A percentile compares a stretch with the other conserved stretches of the same genome.
Conservation (phyloP, 2,888 invertebrate genomes). For the Euproctis similis region DNA sequence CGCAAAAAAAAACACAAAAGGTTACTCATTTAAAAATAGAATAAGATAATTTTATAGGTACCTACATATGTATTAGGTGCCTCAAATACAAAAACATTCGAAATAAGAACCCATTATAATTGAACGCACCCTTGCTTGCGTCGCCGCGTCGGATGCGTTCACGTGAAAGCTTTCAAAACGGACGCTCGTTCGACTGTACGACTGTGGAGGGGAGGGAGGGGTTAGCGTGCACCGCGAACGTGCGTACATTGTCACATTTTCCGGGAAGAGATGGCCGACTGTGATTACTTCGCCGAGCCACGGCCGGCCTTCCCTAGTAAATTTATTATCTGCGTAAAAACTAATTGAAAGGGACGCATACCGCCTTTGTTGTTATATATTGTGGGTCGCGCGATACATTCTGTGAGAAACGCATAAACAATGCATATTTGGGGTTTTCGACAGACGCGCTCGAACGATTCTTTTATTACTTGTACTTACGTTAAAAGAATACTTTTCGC, state of each 20-base stretch:
- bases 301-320: slow-evolving; percentile 34
- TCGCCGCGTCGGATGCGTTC: no score
- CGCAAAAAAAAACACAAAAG: no score
- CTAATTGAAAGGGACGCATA: slow-evolving; percentile 60
- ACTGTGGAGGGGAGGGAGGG: slow-evolving; percentile 12
- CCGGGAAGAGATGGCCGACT: slow-evolving; percentile 56
- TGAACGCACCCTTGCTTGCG: slow-evolving; percentile 2
- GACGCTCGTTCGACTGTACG: slow-evolving; percentile 17
- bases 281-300: slow-evolving; percentile 33
- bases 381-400: slow-evolving; percentile 27
- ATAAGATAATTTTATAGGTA: no score
- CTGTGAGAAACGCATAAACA: slow-evolving; percentile 28
- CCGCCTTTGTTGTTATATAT: slow-evolving; percentile 47
- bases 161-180: slow-evolving; percentile 28
- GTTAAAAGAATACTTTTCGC: no score
- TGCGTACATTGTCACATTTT: slow-evolving; percentile 56
- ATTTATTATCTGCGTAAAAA: slow-evolving; percentile 65
- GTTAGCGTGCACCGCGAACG: slow-evolving; percentile 36
- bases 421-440: slow-evolving; percentile 24
- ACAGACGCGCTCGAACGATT: slow-evolving; percentile 12
- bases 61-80: no score
- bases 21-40: no score
- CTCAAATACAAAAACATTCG: slow-evolving; percentile 5
- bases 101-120: slow-evolving; percentile 4
- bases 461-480: no score